Evolutionary conservation across 2,888 invertebrate genomes (phyloP).

Genomic region (Salticus scenicus): DNA sequence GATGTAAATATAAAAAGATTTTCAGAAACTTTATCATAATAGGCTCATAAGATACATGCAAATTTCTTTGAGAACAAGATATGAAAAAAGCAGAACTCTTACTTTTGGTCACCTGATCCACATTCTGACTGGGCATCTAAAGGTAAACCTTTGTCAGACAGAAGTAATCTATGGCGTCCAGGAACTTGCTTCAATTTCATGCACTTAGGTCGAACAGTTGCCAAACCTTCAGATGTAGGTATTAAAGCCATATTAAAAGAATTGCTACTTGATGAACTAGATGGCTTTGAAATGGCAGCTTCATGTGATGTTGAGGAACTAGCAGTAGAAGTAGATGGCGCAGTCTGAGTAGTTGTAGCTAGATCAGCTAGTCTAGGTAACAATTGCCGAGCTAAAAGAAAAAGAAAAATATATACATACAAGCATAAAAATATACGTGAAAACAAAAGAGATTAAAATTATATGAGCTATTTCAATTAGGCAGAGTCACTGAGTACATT

Average conservation of each 20-base stretch:
- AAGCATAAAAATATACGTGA: too few relatives aligned
- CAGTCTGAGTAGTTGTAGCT: too few relatives aligned
- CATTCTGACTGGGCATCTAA: constrained; percentile 26
- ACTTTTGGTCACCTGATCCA: constrained; percentile 30
- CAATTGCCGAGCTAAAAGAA: too few relatives aligned
- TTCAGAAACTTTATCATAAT: neutral
- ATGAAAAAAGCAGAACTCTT: neutral
- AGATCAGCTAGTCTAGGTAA: neutral
- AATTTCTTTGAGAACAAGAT: neutral
- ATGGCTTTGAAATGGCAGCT: neutral
- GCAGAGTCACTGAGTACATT: too few relatives aligned
- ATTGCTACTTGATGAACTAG: constrained; percentile 19
- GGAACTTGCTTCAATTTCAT: constrained; percentile 65
- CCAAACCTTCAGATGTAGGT: constrained; percentile 58
- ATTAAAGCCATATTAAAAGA: constrained; percentile 62
- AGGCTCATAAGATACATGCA: neutral
- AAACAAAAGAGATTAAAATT: too few relatives aligned
- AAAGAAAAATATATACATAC: too few relatives aligned
- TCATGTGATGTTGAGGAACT: neutral
- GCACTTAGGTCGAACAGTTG: constrained; percentile 51
- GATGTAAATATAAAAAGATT: neutral
- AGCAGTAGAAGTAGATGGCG: constrained; percentile 24
- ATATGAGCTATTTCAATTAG: too few relatives aligned
- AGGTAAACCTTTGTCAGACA: constrained; percentile 62
- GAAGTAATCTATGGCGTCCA: constrained; percentile 49